These are phyloP conservation scores for Ciconia maguari DNA, from an alignment of 2,113 vertebrate genomes.

Conservation along the genomic window DNA sequence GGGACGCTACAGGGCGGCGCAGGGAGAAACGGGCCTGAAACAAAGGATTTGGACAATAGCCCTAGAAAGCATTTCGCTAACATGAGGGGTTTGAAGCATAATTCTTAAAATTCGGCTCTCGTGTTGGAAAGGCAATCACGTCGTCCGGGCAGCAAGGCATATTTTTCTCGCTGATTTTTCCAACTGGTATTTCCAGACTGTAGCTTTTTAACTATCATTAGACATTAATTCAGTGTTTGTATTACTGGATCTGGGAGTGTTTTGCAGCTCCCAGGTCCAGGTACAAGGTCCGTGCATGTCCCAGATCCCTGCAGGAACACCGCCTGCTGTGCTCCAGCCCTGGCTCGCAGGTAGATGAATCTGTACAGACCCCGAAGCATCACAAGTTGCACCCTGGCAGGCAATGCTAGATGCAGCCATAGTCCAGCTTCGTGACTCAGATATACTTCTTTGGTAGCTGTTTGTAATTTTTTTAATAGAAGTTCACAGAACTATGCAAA, in stretches of 20 bases:
- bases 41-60: too few relatives aligned
- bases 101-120: not conserved
- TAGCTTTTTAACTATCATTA: not conserved
- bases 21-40: not conserved
- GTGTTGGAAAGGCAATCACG: not conserved
- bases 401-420: not conserved
- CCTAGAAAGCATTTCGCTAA: not conserved
- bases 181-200: not conserved
- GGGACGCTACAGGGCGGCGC: fast-evolving
- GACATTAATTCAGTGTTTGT: not conserved
- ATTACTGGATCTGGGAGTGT: not conserved
- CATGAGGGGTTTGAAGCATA: not conserved
- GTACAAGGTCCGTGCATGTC: not conserved
- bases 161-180: not conserved
- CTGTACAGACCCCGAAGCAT: not conserved
- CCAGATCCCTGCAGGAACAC: not conserved
- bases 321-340: not conserved
- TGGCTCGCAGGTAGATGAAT: not conserved
- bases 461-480: not conserved
- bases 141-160: not conserved
- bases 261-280: not conserved
- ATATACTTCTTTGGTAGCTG: not conserved
- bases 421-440: not conserved
- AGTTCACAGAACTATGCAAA: not conserved
- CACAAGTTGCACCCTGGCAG: not conserved